phyloP scores from a whole-genome alignment of 2,113 vertebrate species.

The Bubo blakistoni region DNA sequence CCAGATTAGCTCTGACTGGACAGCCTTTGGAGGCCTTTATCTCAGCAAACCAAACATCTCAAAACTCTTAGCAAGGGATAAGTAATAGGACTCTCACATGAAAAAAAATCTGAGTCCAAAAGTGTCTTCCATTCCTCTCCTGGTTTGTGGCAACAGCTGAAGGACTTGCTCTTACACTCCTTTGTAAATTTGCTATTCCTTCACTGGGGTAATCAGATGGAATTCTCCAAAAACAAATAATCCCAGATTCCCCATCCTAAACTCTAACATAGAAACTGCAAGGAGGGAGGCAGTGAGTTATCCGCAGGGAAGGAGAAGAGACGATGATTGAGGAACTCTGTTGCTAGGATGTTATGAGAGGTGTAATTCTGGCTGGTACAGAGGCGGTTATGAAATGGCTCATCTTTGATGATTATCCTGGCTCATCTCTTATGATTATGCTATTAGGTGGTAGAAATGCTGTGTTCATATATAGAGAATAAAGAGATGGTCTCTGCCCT shows the following conservation, averaged over 20 bases:
- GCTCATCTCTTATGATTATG: neutral
- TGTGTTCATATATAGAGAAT: neutral
- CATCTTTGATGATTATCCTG: neutral
- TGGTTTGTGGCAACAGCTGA: neutral
- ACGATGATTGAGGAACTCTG: neutral
- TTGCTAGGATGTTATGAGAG: constrained; percentile 43
- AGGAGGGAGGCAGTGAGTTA: neutral
- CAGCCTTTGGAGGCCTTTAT: neutral
- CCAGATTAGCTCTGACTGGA: neutral
- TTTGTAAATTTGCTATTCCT: neutral
- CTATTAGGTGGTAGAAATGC: neutral
- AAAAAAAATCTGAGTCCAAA: neutral
- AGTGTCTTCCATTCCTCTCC: neutral
- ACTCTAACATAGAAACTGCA: neutral
- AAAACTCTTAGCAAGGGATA: neutral
- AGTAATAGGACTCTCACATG: neutral
- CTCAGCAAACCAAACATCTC: neutral
- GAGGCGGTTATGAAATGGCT: neutral
- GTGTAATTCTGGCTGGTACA: neutral
- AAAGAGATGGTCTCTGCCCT: neutral
- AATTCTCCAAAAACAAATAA: neutral
- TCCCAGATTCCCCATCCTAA: neutral
- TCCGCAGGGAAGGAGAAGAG: neutral
- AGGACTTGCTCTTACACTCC: neutral
- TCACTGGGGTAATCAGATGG: neutral